phyloP scores from a whole-genome alignment of 2,113 vertebrate genomes.

The Odontophorus gujanensis region DNA sequence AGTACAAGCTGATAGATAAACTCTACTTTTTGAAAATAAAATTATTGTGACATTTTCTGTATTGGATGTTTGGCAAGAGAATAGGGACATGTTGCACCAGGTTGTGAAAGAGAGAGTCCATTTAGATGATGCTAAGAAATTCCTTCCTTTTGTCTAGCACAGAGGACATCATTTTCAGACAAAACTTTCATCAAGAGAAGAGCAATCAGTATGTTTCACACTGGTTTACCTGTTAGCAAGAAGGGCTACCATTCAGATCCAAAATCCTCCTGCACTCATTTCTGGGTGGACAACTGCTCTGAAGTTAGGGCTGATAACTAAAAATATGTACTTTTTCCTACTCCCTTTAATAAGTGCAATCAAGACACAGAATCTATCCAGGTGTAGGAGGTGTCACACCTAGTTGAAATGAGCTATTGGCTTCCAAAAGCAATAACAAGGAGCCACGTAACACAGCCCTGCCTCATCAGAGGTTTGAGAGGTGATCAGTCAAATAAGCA shows the following conservation, averaged over 20 bases:
- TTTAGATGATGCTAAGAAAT: not conserved
- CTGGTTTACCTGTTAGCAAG: not conserved
- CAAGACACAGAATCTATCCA: not conserved
- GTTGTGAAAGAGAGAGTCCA: not conserved
- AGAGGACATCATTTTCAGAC: conserved; percentile 12
- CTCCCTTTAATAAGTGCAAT: not conserved
- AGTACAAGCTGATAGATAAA: conserved; percentile 21
- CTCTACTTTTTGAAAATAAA: conserved; percentile 30
- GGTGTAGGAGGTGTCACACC: conserved; percentile 17
- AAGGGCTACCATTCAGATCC: not conserved
- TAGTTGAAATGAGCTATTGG: conserved; percentile 41
- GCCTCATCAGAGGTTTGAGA: not conserved
- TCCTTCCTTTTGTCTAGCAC: conserved; percentile 2
- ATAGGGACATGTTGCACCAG: not conserved
- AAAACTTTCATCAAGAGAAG: not conserved
- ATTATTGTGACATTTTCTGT: not conserved
- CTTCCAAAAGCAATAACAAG: conserved; percentile 46
- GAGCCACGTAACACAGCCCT: not conserved
- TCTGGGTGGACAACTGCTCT: not conserved
- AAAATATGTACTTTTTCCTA: not conserved
- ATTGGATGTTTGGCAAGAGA: not conserved
- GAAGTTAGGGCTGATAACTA: not conserved
- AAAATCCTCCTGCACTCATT: not conserved
- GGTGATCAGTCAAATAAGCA: not conserved
- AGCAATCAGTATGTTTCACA: not conserved